Conservation (phyloP, 2,888 invertebrate species). For the Anticlea derivata region DNA sequence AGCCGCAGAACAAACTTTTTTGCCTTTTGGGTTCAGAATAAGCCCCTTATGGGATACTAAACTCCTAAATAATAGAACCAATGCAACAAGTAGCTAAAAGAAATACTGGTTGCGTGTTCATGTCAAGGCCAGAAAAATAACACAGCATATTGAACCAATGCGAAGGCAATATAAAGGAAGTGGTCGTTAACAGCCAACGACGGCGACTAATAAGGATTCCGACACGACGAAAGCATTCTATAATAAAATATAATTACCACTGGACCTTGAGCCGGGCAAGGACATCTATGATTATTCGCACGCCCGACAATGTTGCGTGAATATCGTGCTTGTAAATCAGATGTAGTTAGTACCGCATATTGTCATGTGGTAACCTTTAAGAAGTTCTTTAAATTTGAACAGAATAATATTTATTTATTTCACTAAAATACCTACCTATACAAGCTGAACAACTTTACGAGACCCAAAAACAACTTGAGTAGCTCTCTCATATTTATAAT, state of each 20-base stretch:
- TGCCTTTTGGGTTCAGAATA: too few species aligned
- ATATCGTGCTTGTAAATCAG: not conserved
- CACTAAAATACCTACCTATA: too few species aligned
- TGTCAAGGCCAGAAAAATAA: conserved; percentile 36
- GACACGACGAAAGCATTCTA: conserved; percentile 35
- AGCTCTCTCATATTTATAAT: too few species aligned
- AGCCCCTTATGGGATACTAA: too few species aligned
- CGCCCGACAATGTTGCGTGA: conserved; percentile 7
- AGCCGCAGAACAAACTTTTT: too few species aligned
- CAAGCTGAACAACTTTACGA: too few species aligned
- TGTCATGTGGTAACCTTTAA: not conserved
- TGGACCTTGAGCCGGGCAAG: conserved; percentile 27
- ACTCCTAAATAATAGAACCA: too few species aligned
- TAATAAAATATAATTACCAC: conserved; percentile 40
- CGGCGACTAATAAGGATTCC: conserved; percentile 49
- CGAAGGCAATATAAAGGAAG: conserved; percentile 42
- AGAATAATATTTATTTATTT: too few species aligned
- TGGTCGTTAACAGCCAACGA: conserved; percentile 42
- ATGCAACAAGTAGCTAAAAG: conserved; percentile 18
- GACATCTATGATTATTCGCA: conserved; percentile 15
- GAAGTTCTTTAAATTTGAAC: too few species aligned
- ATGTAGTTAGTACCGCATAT: not conserved
- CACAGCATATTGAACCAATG: conserved; percentile 34
- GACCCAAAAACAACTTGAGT: too few species aligned
- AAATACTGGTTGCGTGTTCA: conserved; percentile 13